A percentile compares a stretch with the other conserved stretches of the same genome.
These are phyloP conservation scores for Oncorhynchus mykiss DNA, from an alignment of 2,113 vertebrate species.

Conservation along the genomic window DNA sequence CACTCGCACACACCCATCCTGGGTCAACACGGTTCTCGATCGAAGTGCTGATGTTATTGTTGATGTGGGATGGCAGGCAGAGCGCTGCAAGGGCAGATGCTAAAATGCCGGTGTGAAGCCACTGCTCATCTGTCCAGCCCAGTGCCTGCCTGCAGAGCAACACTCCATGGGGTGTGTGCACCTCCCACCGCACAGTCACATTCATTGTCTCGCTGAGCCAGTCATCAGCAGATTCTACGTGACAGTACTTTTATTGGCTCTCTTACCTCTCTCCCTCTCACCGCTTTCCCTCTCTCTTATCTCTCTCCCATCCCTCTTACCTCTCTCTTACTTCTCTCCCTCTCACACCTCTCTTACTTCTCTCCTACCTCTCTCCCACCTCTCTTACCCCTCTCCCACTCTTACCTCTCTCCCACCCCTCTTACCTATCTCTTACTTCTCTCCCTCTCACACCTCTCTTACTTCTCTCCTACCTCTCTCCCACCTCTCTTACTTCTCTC, in stretches of 20 bases:
- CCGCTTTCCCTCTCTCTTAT: too few relatives aligned
- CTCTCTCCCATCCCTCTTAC: background rate
- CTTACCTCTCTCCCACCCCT: too few relatives aligned
- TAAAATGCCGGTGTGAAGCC: slow-evolving; percentile 25
- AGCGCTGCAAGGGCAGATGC: slow-evolving; percentile 8
- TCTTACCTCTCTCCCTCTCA: too few relatives aligned
- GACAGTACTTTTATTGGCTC: slow-evolving; percentile 31
- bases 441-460: too few relatives aligned
- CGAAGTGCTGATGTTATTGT: slow-evolving; percentile 19
- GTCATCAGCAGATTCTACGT: slow-evolving; percentile 53
- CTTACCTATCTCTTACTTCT: too few relatives aligned
- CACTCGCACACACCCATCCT: slow-evolving; percentile 22
- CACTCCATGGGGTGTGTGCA: slow-evolving; percentile 36
- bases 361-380: too few relatives aligned
- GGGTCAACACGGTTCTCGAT: slow-evolving; percentile 30
- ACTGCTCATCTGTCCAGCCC: slow-evolving; percentile 12
- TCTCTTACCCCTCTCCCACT: too few relatives aligned
- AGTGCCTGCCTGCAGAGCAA: slow-evolving; percentile 27
- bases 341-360: too few relatives aligned
- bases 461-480: too few relatives aligned
- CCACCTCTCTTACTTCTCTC: too few relatives aligned
- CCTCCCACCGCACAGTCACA: slow-evolving; percentile 16
- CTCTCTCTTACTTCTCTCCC: too few relatives aligned
- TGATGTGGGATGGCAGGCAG: slow-evolving; percentile 7
- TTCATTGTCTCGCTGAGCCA: slow-evolving; percentile 37